A percentile compares a stretch with the other conserved stretches of the same genome.
Conservation (phyloP, 2,113 vertebrate species). For the Barnardius zonarius region DNA sequence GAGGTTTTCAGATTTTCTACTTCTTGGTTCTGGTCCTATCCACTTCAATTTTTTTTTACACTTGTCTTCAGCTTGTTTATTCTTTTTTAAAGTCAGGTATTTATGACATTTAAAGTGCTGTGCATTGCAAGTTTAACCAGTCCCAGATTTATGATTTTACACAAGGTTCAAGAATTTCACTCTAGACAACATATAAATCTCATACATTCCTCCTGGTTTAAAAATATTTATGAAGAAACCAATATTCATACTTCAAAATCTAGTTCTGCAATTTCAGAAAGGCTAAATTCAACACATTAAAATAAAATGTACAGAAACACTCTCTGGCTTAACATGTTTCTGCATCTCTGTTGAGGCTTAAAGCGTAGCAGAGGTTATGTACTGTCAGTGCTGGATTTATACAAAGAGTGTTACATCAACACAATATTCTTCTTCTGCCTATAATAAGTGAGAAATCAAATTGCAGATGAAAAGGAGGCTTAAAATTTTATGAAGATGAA, state of each 20-base stretch:
- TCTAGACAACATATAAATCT: background rate
- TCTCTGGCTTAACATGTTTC: background rate
- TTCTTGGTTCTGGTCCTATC: background rate
- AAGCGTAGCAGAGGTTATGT: background rate
- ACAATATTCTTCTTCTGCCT: background rate
- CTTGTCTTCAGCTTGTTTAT: background rate
- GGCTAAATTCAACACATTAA: background rate
- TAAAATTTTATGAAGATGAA: background rate
- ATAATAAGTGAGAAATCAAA: background rate
- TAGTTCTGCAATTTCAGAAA: background rate
- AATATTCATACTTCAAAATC: background rate
- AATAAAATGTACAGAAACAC: background rate
- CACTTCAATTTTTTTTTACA: background rate
- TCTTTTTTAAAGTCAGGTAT: background rate
- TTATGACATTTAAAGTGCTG: background rate
- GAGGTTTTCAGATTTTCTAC: background rate
- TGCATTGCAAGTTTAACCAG: background rate
- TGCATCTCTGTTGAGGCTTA: background rate
- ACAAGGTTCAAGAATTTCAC: background rate
- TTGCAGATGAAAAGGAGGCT: background rate
- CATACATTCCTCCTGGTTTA: background rate
- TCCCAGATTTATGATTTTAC: background rate
- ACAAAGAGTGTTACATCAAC: background rate
- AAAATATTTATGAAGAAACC: background rate
- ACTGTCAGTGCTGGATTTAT: background rate